Conservation (phyloP, 2,113 vertebrate genomes). For the Apaloderma vittatum region DNA sequence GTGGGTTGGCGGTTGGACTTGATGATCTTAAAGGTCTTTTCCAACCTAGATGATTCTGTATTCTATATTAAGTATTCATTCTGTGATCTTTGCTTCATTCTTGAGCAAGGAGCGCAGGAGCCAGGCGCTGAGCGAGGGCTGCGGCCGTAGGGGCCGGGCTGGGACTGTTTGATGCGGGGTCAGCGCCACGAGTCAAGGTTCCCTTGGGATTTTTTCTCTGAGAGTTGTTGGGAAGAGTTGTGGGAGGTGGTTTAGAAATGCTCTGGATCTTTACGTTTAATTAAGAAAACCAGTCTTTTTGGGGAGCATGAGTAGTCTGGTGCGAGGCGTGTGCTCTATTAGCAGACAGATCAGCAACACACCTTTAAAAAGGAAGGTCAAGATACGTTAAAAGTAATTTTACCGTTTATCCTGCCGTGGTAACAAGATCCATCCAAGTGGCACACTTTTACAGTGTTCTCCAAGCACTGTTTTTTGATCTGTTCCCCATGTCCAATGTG, state of each 20-base stretch:
- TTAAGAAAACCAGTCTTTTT: not conserved
- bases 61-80: not conserved
- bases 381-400: not conserved
- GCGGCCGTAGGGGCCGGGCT: rapidly evolving
- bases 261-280: not conserved
- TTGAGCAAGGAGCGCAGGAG: not conserved
- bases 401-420: not conserved
- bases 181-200: rapidly evolving
- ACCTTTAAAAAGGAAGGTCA: not conserved
- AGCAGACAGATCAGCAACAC: not conserved
- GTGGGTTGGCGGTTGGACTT: too few relatives aligned
- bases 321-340: not conserved
- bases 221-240: not conserved
- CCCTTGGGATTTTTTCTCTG: not conserved
- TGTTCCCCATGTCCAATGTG: not conserved
- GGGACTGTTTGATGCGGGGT: rapidly evolving
- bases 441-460: not conserved
- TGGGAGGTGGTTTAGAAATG: not conserved
- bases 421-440: not conserved
- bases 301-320: not conserved
- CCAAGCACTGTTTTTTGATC: not conserved
- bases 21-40: too few relatives aligned
- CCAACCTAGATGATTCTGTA: too few relatives aligned
- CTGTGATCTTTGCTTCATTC: not conserved
- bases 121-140: rapidly evolving